Evolutionary conservation across 2,113 vertebrate genomes (phyloP), one percentile per base, ranked within the genome.

Genomic region (Aleadryas rufinucha): DNA sequence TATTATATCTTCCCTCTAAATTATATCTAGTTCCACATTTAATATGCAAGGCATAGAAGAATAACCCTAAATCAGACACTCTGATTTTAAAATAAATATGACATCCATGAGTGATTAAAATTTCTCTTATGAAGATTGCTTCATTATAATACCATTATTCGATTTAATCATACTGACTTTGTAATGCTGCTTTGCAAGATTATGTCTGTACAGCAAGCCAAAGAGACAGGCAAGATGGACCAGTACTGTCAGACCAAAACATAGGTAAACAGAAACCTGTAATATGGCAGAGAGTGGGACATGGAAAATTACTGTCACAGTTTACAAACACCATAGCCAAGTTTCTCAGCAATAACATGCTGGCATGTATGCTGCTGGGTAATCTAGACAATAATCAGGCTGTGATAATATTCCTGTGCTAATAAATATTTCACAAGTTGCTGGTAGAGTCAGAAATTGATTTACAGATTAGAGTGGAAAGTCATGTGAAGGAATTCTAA

Each of bases 381-480:
- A 78, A 87, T 65, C 59, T 89, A 82, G 89, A 85, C 70, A 83
- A 44, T 74, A 53, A 83, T 80, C 78, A 83, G 78, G 39, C 90
- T 95, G 84, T 96, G 90, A 85, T 94, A 90, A 90, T 93, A 88
- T 77, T 84, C 66, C 59, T 63, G 54, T 65, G 85, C 63, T 96
- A 88, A 90, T 90, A 87, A 96, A 91, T 95, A 90, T 88, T 95
- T 95, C 85, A 86, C 45, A 81, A 37, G 54, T 54, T 93, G 47
- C 79, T 91, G 87, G 42, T 77, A 80, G 78, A 70, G 87, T 93
- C 75, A 89, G 78, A 93, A 89, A 83, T 59, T 65, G 74, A 94
- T 93, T 92, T 90, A 80, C 71, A 94, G 93, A 83, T 91, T 84
- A 93, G 94, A 96, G 94, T 77, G 47, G 68, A 66, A 93, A 90